Evolutionary conservation across 1,140 invertebrate genomes (phyloP), one percentile per base, ranked within the genome.

Genomic region (Parasteatoda tepidariorum): DNA sequence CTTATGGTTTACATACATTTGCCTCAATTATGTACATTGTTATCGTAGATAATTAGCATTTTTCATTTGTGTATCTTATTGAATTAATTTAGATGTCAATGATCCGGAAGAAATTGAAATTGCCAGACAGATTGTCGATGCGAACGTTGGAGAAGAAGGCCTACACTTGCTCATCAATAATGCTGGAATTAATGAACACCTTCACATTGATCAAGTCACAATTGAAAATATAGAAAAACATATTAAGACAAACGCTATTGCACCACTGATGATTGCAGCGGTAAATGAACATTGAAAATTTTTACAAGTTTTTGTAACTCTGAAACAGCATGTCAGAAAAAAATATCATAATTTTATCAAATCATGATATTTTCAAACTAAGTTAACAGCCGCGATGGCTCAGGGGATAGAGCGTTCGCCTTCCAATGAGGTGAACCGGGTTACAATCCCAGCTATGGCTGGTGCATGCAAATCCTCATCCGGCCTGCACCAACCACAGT

Each of bases 101-200:
- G 24, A 28, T 6, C 13, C 9, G 13, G 26, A 54, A 9, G 67
- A 70, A n/a, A 48, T 70, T 24, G 38, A 11, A 48, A 24, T 13
- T 38, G n/a, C 67, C 7, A 70, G n/a, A 48, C 6, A 41, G 26
- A 70, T 70, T 13, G 34, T 70, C 5, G 67, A 70, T 13, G 67
- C 38, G 3, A 34, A 22, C 5, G 67, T 70, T 22, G 67, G 67
- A 13, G 67, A 70, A 7, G 3, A 11, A 41, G 67, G 67, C 26
- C 67, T 70, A 13, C 38, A 13, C 38, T 28, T 70, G n/a, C 38
- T 70, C 18, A 70, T 70, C 26, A 70, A 70, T 24, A 70, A 70
- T 24, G 67, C 67, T 70, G 67, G 31, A 6, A 24, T 70, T 70
- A 4, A 6, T 11, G n/a, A 13, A 48, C 4, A 5, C 3, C 11